phyloP scores from a whole-genome alignment of 2,113 vertebrate species.

The Esox niger region DNA sequence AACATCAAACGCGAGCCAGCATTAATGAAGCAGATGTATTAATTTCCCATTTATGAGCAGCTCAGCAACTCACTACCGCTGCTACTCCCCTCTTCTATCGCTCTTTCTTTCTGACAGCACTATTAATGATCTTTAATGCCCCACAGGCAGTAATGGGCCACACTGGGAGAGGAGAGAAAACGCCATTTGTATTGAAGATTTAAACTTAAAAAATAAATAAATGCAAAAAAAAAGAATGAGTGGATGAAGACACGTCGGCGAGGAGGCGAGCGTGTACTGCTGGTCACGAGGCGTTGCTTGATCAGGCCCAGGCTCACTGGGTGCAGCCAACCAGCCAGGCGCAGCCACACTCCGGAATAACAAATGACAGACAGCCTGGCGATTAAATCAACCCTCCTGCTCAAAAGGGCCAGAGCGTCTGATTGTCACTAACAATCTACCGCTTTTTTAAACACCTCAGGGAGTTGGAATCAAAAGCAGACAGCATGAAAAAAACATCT shows the following conservation, averaged over 20 bases:
- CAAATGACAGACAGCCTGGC: slow-evolving; percentile 84
- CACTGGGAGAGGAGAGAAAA: slow-evolving; percentile 95
- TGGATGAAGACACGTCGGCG: slow-evolving; percentile 52
- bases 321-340: slow-evolving; percentile 42
- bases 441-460: slow-evolving; percentile 84
- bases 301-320: slow-evolving; percentile 74
- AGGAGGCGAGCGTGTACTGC: slow-evolving; percentile 44
- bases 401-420: slow-evolving; percentile 79
- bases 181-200: slow-evolving; percentile 99
- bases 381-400: slow-evolving; percentile 92
- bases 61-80: slow-evolving; percentile 79
- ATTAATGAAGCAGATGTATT: slow-evolving; percentile 94
- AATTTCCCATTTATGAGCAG: slow-evolving; percentile 93
- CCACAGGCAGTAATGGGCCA: slow-evolving; percentile 98
- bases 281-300: slow-evolving; percentile 68
- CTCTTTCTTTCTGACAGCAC: slow-evolving; percentile 88
- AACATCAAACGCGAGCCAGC: slow-evolving; percentile 85
- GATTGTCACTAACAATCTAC: slow-evolving; percentile 89
- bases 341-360: slow-evolving; percentile 82
- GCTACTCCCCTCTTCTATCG: slow-evolving; percentile 57
- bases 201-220: slow-evolving; percentile 78
- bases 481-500: slow-evolving; percentile 59
- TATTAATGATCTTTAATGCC: slow-evolving; percentile 99
- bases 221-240: slow-evolving; percentile 24
- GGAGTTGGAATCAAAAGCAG: slow-evolving; percentile 81